Base-by-base conservation (phyloP, 2,888 invertebrate species). In the Euzophera pinguis region DNA sequence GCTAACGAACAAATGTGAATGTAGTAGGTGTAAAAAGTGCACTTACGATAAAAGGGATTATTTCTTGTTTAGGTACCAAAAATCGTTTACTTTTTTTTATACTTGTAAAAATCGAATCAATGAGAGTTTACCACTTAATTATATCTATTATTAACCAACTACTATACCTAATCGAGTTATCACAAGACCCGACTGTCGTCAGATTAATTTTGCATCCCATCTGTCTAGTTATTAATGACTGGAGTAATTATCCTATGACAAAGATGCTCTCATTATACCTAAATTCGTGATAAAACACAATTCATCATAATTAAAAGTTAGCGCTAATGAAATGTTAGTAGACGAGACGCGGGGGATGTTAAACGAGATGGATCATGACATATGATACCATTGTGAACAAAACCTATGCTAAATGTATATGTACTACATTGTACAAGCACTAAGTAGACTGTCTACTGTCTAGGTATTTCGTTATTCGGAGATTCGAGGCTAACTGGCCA, bases 241-340 rank as follows among this genome's bases (percentile, higher is more conserved):
- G 58, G 60, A 64, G 76, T 84, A 83, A 84, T 86, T 81, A 84
- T 80, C 71, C 69, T 65, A 59, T 72, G 62, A 67, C 67, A 70
- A 74, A 75, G 68, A 69, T 66, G 67, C 65, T 65, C 71, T 69
- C 70, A 75, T 80, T 78, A 76, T 69, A 69, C 75, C 71, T 74
- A 73, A 78, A 78, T 72, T 71, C 68, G 65, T 72, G 65, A 64
- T 72, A 69, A 70, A 73, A 75, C 64, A 73, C 70, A 73, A 79
- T 83, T 76, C 71, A 76, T 81, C 84, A 78, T 80, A 72, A 77
- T 84, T 83, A 80, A 72, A 81, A 78, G 71, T 78, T 79, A 67
- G 70, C 63, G 63, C 62, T 77, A 75, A 75, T 74, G 69, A 71
- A 74, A 22, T 22, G 22, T 22, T 22, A 75, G 68, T 73, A 12